phyloP scores from a whole-genome alignment of 2,113 vertebrate genomes.

The Myrmophylax atrothorax region DNA sequence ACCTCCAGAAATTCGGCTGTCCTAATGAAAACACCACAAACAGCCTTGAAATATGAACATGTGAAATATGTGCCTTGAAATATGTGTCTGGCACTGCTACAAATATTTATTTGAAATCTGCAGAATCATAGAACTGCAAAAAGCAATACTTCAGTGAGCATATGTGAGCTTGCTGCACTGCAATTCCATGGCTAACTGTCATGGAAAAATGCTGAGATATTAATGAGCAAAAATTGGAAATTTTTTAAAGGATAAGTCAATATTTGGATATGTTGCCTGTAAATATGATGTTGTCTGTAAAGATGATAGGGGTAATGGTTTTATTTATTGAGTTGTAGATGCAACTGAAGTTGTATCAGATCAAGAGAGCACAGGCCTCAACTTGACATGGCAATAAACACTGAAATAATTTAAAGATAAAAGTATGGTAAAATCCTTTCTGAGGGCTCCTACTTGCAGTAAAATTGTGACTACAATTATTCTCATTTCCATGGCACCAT shows the following conservation, averaged over 20 bases:
- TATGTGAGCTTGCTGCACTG: neutral
- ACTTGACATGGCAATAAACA: neutral
- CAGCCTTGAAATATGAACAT: neutral
- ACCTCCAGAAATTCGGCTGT: constrained; percentile 92
- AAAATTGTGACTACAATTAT: neutral
- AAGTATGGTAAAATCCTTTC: neutral
- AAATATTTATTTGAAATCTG: neutral
- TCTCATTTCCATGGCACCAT: neutral
- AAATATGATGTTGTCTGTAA: neutral
- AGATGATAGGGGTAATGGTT: neutral
- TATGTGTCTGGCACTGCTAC: neutral
- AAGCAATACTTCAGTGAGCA: neutral
- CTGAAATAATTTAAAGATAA: neutral
- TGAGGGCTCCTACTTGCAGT: neutral
- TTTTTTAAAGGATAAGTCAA: neutral
- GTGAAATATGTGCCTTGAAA: too few species aligned
- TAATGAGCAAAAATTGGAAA: neutral
- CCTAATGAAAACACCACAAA: constrained; percentile 73
- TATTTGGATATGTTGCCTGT: neutral
- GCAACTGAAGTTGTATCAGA: neutral
- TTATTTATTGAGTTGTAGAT: neutral
- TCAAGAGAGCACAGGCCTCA: neutral
- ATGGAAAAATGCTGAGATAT: neutral
- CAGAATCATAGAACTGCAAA: neutral
- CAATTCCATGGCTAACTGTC: neutral